These are phyloP conservation scores for Melanerpes formicivorus DNA, from an alignment of 2,113 vertebrate species.

Conservation along the genomic window DNA sequence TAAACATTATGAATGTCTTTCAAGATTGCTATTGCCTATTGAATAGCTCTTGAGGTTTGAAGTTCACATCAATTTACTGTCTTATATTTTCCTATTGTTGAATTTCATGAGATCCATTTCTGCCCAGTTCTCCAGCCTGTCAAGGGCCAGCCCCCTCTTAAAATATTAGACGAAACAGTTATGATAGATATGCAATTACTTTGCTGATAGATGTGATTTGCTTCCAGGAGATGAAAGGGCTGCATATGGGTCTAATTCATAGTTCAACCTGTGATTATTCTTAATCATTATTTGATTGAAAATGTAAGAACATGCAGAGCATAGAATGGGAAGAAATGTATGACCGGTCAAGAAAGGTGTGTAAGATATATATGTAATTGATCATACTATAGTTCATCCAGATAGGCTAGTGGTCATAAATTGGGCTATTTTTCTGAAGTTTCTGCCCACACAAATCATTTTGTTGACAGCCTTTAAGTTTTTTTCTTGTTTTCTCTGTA, in stretches of 20 bases:
- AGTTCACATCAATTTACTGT: not conserved
- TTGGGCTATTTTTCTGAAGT: slow-evolving; percentile 54
- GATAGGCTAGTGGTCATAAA: slow-evolving; percentile 34
- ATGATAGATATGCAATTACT: not conserved
- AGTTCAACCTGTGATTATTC: not conserved
- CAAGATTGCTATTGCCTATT: not conserved
- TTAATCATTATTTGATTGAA: not conserved
- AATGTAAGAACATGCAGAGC: not conserved
- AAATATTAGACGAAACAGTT: not conserved
- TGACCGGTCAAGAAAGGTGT: not conserved
- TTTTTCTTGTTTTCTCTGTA: slow-evolving; percentile 52
- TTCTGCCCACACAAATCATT: slow-evolving; percentile 17
- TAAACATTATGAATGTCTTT: slow-evolving; percentile 4
- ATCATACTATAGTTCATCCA: slow-evolving; percentile 12
- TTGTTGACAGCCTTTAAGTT: slow-evolving; percentile 49
- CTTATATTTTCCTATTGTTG: not conserved
- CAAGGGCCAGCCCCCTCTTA: not conserved
- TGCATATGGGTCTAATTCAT: not conserved
- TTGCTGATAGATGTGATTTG: not conserved
- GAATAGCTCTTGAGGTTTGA: not conserved
- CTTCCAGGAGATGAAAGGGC: not conserved
- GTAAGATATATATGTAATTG: slow-evolving; percentile 20
- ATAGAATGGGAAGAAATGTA: not conserved
- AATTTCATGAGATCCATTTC: not conserved
- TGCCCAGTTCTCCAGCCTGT: not conserved